These are phyloP conservation scores for Drosophila anceps DNA, from an alignment of 2,888 invertebrate species.

Conservation along the genomic window DNA sequence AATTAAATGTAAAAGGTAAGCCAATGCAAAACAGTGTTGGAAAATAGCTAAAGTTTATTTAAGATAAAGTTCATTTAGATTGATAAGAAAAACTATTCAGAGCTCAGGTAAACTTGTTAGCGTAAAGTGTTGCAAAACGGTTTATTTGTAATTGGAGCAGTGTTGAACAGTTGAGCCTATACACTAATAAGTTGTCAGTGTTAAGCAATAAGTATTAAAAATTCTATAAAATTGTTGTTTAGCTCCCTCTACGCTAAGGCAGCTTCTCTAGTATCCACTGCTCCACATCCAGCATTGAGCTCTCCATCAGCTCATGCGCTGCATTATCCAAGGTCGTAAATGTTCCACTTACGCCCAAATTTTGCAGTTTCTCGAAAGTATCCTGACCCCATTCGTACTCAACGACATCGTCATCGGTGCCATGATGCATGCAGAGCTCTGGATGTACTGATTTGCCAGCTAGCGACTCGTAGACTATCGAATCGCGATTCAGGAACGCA, in stretches of 20 bases:
- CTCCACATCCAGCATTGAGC: slow-evolving; percentile 87
- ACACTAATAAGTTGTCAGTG: background rate
- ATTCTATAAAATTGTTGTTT: too few relatives aligned
- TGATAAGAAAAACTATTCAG: background rate
- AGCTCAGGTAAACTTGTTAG: background rate
- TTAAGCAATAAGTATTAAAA: too few relatives aligned
- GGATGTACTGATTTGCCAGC: slow-evolving; percentile 63
- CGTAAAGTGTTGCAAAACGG: background rate
- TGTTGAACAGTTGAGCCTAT: background rate
- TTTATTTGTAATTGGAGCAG: background rate
- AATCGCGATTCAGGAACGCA: slow-evolving; percentile 90
- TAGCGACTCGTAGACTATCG: slow-evolving; percentile 88
- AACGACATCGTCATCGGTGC: slow-evolving; percentile 88
- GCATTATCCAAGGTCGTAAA: slow-evolving; percentile 87
- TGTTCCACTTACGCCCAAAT: slow-evolving; percentile 88
- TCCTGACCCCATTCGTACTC: slow-evolving; percentile 88
- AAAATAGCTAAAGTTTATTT: background rate
- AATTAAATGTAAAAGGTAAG: slow-evolving; percentile 1
- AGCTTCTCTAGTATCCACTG: slow-evolving; percentile 88
- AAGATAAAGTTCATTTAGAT: background rate
- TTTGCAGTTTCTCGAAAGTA: slow-evolving; percentile 87
- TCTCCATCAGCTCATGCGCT: slow-evolving; percentile 88
- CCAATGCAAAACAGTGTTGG: background rate
- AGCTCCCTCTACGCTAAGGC: slow-evolving; percentile 80
- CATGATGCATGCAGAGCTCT: slow-evolving; percentile 83